These are phyloP conservation scores for Tragelaphus buxtoni DNA, from an alignment of 2,113 vertebrate species.

Conservation along the genomic window DNA sequence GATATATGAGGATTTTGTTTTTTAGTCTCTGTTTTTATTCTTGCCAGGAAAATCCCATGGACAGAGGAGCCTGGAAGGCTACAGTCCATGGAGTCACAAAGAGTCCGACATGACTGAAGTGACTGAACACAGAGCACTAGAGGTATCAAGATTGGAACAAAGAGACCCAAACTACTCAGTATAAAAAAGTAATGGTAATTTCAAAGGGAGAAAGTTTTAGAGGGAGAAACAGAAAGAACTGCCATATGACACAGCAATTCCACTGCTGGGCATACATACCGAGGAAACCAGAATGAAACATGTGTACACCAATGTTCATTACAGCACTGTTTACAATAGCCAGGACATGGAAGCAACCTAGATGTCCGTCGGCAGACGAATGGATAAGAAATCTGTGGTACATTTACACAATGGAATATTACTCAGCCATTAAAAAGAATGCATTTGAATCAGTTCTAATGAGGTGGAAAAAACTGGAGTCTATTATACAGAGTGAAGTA, in stretches of 20 bases:
- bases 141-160: background rate
- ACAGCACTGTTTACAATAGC: background rate
- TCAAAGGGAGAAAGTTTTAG: background rate
- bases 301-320: background rate
- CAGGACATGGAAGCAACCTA: background rate
- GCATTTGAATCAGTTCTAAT: background rate
- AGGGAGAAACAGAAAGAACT: background rate
- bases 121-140: background rate
- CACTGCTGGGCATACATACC: background rate
- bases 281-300: background rate
- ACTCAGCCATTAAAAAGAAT: background rate
- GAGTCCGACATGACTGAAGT: background rate
- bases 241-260: background rate
- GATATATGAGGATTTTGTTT: background rate
- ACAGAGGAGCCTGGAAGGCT: background rate
- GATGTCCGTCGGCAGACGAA: background rate
- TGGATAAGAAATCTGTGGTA: background rate
- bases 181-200: background rate
- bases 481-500: background rate
- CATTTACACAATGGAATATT: background rate
- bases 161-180: background rate
- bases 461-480: background rate
- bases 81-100: background rate
- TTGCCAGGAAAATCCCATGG: background rate
- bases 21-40: background rate